Base-by-base conservation (phyloP, 2,888 invertebrate genomes). In the Gortyna flavago region DNA sequence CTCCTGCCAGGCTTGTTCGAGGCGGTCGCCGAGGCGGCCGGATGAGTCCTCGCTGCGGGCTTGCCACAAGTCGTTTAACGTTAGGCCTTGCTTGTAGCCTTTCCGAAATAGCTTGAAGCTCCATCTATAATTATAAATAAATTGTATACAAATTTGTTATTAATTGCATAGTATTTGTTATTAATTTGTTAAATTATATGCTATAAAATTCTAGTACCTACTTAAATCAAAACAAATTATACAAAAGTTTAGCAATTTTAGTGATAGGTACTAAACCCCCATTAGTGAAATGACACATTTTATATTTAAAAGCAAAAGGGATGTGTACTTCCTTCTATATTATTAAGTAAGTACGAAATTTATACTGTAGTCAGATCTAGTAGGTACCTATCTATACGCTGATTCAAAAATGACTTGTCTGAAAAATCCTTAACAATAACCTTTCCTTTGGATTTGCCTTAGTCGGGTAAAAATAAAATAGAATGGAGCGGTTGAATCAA, bases 1-100 rank as follows among this genome's bases (percentile, higher is more conserved):
- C 44, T 91, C 88, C 51, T 97, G 78, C 97, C 97, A 97, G 85
- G 96, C 97, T 95, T 92, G 93, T 91, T 97, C 97, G 61, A 98
- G 92, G 66, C 92, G 92, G 90, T 97, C 96, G 25, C 97, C 97
- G 54, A 97, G 93, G 29, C 90, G 90, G 84, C 97, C 96, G 0
- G 97, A 97, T 61, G 94, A 91, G 91, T 98, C 97, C 32, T 93
- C 92, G 32, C 94, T 91, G 21, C 97, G 93, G 25, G 97, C 95
- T 88, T 97, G 97, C 91, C 97, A 97, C 21, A 98, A 92, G 91
- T 98, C 97, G 87, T 97, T 96, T 3, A 97, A 88, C 85, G 97
- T 97, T 68, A 98, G 91, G 85, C 97, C 97, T 77, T 97, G 94
- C 72, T 94, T 93, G 84, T 95, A 96, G 44, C 97, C 97, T 89